Percentiles rank a stretch among this genome's conserved stretches.
Evolutionary conservation across 2,888 invertebrate genomes (phyloP).

Genomic region (Electrophaes corylata): DNA sequence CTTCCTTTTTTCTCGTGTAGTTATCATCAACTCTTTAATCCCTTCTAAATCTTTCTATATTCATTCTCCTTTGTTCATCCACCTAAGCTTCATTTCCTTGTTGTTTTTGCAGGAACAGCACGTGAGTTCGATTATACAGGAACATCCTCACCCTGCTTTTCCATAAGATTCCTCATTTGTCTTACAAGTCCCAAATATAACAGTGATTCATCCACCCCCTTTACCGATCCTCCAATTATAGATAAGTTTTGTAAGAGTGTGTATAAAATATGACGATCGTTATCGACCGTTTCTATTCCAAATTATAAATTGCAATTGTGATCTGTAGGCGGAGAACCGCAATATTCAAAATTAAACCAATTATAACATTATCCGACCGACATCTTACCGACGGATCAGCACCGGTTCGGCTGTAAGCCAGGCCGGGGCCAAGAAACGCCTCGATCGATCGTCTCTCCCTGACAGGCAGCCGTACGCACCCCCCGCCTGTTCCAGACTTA

Average conservation of each 20-base stretch:
- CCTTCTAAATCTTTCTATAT: not conserved
- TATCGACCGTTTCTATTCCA: constrained; percentile 15
- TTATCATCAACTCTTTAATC: not conserved
- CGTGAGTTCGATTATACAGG: not conserved
- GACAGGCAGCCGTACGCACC: constrained; percentile 31
- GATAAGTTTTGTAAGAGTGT: not conserved
- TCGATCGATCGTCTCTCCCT: constrained; percentile 36
- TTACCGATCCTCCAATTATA: not conserved
- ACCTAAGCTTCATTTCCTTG: too few relatives aligned
- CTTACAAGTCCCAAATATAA: not conserved
- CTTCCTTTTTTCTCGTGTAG: not conserved
- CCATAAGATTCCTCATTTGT: too few relatives aligned
- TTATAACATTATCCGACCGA: not conserved
- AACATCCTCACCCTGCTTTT: not conserved
- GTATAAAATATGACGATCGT: constrained; percentile 15
- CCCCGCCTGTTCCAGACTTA: constrained; percentile 66
- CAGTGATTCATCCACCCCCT: not conserved
- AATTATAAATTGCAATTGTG: not conserved
- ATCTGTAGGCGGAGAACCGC: constrained; percentile 15
- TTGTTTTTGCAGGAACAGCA: not conserved
- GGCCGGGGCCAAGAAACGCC: constrained; percentile 28
- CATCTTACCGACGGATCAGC: not conserved
- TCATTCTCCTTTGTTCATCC: not conserved
- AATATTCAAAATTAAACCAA: not conserved
- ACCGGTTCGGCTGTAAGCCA: constrained; percentile 11